Evolutionary conservation across 2,888 invertebrate species (phyloP).

Genomic region (Sarcophaga caerulescens): DNA sequence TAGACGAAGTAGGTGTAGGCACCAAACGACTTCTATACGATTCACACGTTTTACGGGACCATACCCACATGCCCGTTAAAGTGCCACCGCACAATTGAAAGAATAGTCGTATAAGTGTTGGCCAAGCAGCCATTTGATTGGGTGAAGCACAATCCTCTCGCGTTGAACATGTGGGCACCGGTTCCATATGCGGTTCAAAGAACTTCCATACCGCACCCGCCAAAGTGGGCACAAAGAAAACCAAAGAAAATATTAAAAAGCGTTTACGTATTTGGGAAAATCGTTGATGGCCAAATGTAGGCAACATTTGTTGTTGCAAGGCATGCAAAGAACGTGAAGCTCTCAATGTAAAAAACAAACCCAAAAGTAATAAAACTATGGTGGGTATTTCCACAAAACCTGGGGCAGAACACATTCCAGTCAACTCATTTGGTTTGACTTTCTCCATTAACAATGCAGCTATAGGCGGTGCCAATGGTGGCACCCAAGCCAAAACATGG

Average conservation of each 20-base stretch:
- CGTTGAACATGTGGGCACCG: slow-evolving; percentile 76
- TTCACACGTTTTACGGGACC: slow-evolving; percentile 81
- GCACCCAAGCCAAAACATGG: slow-evolving; percentile 93
- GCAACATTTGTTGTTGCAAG: slow-evolving; percentile 78
- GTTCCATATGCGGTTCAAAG: slow-evolving; percentile 76
- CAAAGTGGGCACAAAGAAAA: slow-evolving; percentile 79
- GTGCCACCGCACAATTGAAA: slow-evolving; percentile 79
- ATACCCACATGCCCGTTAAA: slow-evolving; percentile 81
- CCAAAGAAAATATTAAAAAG: slow-evolving; percentile 78
- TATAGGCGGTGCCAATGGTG: slow-evolving; percentile 92
- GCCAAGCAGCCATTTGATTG: slow-evolving; percentile 74
- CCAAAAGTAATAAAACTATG: slow-evolving; percentile 75
- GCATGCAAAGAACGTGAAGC: slow-evolving; percentile 78
- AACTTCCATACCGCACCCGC: slow-evolving; percentile 76
- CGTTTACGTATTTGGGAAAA: slow-evolving; percentile 80
- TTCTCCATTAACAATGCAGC: slow-evolving; percentile 89
- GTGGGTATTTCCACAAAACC: slow-evolving; percentile 80
- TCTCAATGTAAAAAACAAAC: slow-evolving; percentile 79
- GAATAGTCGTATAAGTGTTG: slow-evolving; percentile 77
- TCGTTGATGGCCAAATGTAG: slow-evolving; percentile 77
- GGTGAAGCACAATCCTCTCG: slow-evolving; percentile 76
- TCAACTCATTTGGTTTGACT: slow-evolving; percentile 90
- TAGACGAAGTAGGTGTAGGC: slow-evolving; percentile 76
- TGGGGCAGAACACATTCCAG: slow-evolving; percentile 89
- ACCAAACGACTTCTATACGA: slow-evolving; percentile 79